Percentiles rank a stretch among this genome's conserved stretches.
These are phyloP conservation scores for Diplosoma virens DNA, from an alignment of 23 tunicate genomes.

Conservation along the genomic window DNA sequence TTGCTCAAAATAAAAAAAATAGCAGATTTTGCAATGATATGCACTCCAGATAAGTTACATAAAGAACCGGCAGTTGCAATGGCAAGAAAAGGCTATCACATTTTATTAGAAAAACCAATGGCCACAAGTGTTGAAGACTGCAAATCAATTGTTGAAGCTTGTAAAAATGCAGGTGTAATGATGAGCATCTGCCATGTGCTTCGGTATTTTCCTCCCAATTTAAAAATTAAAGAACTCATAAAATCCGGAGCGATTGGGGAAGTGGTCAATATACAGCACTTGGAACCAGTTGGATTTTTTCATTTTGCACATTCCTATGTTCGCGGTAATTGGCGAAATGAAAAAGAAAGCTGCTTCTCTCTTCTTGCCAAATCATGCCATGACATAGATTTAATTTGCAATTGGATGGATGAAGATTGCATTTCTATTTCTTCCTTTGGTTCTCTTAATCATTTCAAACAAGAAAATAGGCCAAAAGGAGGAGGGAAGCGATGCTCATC, in stretches of 20 bases:
- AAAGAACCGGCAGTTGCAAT: constrained; percentile 62
- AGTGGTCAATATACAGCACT: constrained; percentile 59
- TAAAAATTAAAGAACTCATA: constrained; percentile 62
- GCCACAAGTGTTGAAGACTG: constrained; percentile 64
- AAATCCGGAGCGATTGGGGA: constrained; percentile 66
- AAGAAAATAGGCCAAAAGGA: constrained; percentile 57
- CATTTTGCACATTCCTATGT: constrained; percentile 82
- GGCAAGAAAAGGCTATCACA: constrained; percentile 49
- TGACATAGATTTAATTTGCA: constrained; percentile 60
- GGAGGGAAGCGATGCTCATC: constrained; percentile 44
- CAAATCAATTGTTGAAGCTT: constrained; percentile 37
- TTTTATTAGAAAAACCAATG: constrained; percentile 79
- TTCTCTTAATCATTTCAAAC: constrained; percentile 57
- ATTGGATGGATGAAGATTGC: constrained; percentile 51
- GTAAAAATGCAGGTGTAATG: constrained; percentile 50
- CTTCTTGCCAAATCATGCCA: constrained; percentile 77
- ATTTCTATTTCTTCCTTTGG: constrained; percentile 66
- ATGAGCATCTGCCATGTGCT: constrained; percentile 66
- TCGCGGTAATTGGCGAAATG: constrained; percentile 76
- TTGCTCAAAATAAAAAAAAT: constrained; percentile 36
- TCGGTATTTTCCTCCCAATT: constrained; percentile 60
- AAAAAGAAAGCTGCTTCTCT: constrained; percentile 48
- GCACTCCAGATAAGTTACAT: constrained; percentile 64
- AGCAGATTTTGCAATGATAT: constrained; percentile 65
- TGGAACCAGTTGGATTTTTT: constrained; percentile 72